phyloP scores from a whole-genome alignment of 37 sponge, comb jelly and placozoan genomes.

The Aplysina aerophoba region DNA sequence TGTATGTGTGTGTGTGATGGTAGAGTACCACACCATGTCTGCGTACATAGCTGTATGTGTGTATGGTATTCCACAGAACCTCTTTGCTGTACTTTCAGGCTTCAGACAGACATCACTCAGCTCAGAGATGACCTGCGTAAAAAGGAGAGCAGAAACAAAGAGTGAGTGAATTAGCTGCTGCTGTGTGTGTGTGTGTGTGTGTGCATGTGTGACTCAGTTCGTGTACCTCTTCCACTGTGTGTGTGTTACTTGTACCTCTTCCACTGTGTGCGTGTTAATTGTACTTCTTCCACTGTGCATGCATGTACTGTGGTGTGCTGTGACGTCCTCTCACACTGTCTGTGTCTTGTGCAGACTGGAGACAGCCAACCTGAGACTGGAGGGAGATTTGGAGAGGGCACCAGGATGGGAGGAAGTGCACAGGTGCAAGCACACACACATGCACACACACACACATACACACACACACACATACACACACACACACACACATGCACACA shows the following conservation, averaged over 20 bases:
- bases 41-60: neutral
- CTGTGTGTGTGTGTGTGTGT: constrained; percentile 27
- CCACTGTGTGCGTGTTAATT: neutral
- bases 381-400: constrained; percentile 32
- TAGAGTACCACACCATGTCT: no score
- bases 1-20: no score
- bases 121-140: constrained; percentile 19
- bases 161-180: neutral
- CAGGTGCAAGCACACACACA: neutral
- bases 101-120: constrained; percentile 45
- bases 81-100: constrained; percentile 10
- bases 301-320: neutral
- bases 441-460: no score
- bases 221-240: neutral
- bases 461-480: no score
- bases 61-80: no score
- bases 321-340: no score
- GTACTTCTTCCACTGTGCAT: neutral
- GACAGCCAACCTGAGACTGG: neutral
- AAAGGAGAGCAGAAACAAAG: constrained; percentile 1
- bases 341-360: constrained; percentile 1
- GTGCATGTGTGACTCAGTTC: constrained; percentile 8
- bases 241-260: neutral
- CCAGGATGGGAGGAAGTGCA: constrained; percentile 26
- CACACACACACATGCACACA: no score